A percentile compares a stretch with the other conserved stretches of the same genome.
These are phyloP conservation scores for Hartigia nigra DNA, from an alignment of 2,888 invertebrate species.

Conservation along the genomic window DNA sequence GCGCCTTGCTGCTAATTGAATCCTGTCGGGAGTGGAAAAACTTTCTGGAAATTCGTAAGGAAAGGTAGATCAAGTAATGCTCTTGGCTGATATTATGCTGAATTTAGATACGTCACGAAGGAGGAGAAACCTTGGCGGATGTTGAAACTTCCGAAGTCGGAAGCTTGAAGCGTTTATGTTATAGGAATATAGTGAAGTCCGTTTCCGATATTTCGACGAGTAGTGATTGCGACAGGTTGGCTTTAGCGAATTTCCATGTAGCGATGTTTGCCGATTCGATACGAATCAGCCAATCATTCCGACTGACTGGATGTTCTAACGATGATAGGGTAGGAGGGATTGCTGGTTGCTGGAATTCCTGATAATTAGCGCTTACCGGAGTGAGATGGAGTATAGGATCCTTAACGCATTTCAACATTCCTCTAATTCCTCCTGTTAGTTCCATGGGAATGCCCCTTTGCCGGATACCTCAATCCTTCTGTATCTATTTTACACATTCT, in stretches of 20 bases:
- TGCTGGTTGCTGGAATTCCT: neutral
- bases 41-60: neutral
- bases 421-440: neutral
- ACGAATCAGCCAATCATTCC: neutral
- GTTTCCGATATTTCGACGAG: neutral
- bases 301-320: neutral
- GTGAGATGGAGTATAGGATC: neutral
- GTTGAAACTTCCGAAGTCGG: neutral
- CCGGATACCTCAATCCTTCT: neutral
- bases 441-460: neutral
- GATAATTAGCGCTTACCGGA: neutral
- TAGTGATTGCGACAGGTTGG: neutral
- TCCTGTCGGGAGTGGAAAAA: neutral
- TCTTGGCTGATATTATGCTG: neutral
- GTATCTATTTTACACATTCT: neutral
- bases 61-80: neutral
- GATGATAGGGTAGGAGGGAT: neutral
- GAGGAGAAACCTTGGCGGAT: neutral
- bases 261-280: neutral
- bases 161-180: neutral
- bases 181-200: neutral
- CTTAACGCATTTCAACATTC: neutral
- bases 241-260: neutral
- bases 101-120: neutral
- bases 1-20: neutral